A percentile compares a stretch with the other conserved stretches of the same genome.
Conservation (phyloP, 2,797 vertebrate species). For the Molothrus aeneus region DNA sequence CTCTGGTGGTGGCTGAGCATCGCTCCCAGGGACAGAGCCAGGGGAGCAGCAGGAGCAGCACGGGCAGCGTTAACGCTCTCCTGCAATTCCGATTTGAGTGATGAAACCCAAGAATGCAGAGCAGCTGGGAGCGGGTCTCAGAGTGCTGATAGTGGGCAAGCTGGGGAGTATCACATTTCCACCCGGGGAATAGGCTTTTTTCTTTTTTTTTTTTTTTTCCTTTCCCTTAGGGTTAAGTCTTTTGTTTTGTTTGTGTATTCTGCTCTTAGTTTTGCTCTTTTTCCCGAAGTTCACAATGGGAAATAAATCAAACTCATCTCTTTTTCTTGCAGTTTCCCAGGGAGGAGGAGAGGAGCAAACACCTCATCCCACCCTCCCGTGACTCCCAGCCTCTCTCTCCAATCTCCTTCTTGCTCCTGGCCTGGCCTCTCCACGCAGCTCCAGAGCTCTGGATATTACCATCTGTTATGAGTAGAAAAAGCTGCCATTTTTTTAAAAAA, state of each 20-base stretch:
- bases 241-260: constrained; percentile 39
- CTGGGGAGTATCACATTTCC: constrained; percentile 72
- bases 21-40: constrained; percentile 29
- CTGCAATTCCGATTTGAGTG: constrained; percentile 58
- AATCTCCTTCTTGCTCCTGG: not conserved
- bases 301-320: constrained; percentile 66
- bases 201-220: not conserved
- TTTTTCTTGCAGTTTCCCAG: constrained; percentile 25
- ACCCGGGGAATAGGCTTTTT: constrained; percentile 59
- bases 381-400: not conserved
- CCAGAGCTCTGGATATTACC: not conserved
- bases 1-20: constrained; percentile 1
- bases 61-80: not conserved
- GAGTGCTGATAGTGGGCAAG: constrained; percentile 65
- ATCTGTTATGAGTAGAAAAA: no score
- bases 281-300: constrained; percentile 46
- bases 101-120: constrained; percentile 60
- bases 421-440: not conserved
- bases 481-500: no score
- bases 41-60: constrained; percentile 43
- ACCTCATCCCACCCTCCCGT: not conserved
- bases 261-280: constrained; percentile 49
- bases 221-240: constrained; percentile 43
- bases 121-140: constrained; percentile 71
- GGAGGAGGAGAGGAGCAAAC: constrained; percentile 1